Evolutionary conservation across 2,113 vertebrate species (phyloP), one percentile per base, ranked within the genome.

Genomic region (Dromaius novaehollandiae): DNA sequence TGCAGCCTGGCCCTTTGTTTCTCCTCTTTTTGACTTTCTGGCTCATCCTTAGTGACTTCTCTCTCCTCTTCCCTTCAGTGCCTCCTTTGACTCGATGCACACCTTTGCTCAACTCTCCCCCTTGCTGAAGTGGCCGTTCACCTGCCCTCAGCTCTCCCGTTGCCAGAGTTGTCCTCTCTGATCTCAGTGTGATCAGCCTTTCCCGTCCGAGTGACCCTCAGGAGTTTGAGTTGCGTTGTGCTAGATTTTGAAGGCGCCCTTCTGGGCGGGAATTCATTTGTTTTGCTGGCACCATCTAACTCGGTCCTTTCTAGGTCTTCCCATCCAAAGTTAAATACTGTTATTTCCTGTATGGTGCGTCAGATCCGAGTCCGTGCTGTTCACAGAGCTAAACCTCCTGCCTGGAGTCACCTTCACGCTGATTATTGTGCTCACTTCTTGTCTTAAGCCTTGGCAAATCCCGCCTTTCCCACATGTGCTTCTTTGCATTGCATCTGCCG

Each of bases 191-290:
- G 32, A 20, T 40, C 13, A 34, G 56, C 30, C 56, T 34, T 34
- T 60, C 30, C 56, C 56, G 19, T 19, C 56, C 9, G 17, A 60
- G 56, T 17, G 34, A 34, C 56, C 6, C 32, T 32, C 56, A 18
- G 55, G 30, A 19, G 71, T 8, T 3, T 6, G n/a, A 56, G 44
- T 42, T 83, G 18, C 28, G 26, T 69, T 16, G 22, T 58, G 32
- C 32, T 68, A 34, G n/a, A 22, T 18, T 60, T 60, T 0, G 0
- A 44, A 42, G 1, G 32, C 53, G 20, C 61, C 70, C 9, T 46
- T 8, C 44, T 38, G 70, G 79, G 18, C 34, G 64, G 84, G 68
- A 36, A 1, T 12, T 51, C 32, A 1, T 21, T 40, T 65, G 38
- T 46, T 40, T 25, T 61, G 53, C 65, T 28, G 61, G 55, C 8